phyloP scores from a whole-genome alignment of 1,140 invertebrate genomes.

The Scaptomyza pallida region DNA sequence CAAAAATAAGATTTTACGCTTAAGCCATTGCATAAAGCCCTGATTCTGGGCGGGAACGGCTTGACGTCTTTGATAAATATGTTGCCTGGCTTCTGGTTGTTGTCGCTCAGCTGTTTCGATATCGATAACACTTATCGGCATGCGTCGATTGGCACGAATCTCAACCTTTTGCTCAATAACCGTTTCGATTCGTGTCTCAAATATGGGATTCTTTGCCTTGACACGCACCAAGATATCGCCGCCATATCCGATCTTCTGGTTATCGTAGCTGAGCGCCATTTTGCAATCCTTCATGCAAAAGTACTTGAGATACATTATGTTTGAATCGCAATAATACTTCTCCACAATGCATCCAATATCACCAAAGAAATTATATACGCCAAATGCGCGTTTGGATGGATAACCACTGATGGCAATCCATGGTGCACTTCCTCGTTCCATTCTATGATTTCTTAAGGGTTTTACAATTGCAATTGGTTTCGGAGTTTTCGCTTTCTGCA shows the following conservation, averaged over 20 bases:
- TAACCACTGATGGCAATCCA: slow-evolving; percentile 60
- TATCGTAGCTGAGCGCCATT: slow-evolving; percentile 57
- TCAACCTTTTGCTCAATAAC: neutral
- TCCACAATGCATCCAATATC: slow-evolving; percentile 51
- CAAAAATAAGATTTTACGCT: slow-evolving; percentile 52
- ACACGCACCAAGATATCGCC: slow-evolving; percentile 54
- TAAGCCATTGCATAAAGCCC: slow-evolving; percentile 46
- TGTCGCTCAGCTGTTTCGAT: too few relatives aligned
- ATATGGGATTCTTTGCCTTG: slow-evolving; percentile 24
- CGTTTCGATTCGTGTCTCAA: neutral
- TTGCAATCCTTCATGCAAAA: slow-evolving; percentile 29
- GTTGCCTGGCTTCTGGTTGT: neutral
- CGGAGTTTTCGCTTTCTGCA: neutral
- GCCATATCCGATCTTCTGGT: slow-evolving; percentile 56
- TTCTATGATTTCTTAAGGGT: neutral
- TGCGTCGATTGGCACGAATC: neutral
- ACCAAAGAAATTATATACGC: slow-evolving; percentile 55
- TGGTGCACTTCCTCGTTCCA: slow-evolving; percentile 14
- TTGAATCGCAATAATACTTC: slow-evolving; percentile 18
- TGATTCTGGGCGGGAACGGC: neutral
- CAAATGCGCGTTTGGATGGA: neutral
- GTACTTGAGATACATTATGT: slow-evolving; percentile 60
- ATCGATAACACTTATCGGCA: slow-evolving; percentile 3
- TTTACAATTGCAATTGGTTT: neutral
- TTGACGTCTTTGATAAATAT: neutral